phyloP scores from a whole-genome alignment of 2,113 vertebrate genomes.

The Neogobius melanostomus region DNA sequence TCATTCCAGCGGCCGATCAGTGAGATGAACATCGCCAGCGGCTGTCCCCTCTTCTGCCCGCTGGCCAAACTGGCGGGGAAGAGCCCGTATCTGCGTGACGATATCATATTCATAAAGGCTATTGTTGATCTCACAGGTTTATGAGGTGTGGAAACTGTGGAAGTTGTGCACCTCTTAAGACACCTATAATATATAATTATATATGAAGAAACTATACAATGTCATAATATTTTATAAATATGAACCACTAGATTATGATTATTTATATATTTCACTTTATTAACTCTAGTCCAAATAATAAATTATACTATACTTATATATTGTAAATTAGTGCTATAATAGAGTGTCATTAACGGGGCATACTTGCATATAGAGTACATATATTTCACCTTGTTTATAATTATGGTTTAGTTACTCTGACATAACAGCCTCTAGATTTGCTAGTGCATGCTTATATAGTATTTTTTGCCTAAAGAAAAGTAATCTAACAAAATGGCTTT shows the following conservation, averaged over 20 bases:
- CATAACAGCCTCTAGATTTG: not conserved
- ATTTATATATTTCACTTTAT: not conserved
- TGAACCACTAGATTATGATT: not conserved
- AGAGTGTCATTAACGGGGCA: conserved; percentile 8
- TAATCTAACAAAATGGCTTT: not conserved
- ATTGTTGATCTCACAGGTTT: conserved; percentile 93
- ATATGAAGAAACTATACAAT: conserved; percentile 5
- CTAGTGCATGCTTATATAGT: not conserved
- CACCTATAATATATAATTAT: not conserved
- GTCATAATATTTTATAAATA: not conserved
- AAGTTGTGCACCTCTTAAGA: conserved; percentile 42
- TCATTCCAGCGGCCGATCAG: conserved; percentile 91
- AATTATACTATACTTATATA: not conserved
- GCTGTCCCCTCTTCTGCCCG: conserved; percentile 95
- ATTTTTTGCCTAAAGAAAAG: not conserved
- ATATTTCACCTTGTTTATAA: not conserved
- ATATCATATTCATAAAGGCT: conserved; percentile 94
- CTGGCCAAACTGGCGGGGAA: conserved; percentile 87
- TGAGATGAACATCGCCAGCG: conserved; percentile 97
- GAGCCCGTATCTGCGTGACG: conserved; percentile 88
- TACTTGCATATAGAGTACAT: not conserved
- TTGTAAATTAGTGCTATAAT: not conserved
- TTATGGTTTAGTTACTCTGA: not conserved
- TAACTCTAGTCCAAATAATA: not conserved
- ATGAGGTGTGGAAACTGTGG: conserved; percentile 67